Evolutionary conservation across 2,888 invertebrate genomes (phyloP), one percentile per base, ranked within the genome.

Genomic region (Capitulum mitella): DNA sequence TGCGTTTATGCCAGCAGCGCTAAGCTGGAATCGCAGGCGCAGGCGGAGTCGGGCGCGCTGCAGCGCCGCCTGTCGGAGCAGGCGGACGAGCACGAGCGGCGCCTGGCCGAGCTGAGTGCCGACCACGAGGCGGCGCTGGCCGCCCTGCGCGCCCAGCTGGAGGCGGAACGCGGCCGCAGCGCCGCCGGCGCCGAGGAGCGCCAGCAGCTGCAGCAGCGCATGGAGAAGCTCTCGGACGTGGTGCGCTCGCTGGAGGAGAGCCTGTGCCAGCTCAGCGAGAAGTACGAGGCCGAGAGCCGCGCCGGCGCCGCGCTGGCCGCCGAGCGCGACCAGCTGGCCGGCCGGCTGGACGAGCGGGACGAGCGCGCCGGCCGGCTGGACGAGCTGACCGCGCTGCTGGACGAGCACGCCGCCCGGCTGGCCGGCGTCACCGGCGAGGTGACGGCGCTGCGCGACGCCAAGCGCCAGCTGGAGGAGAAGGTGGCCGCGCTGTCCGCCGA

Each of bases 401-500:
- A 64, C 16, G 34, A 12, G 34, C 32, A 34, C 64, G 64, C 64
- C 3, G 64, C 64, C 14, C 64, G 64, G 64, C 64, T 64, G 34
- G 34, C 14, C 34, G 64, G n/a, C 64, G 32, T 64, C 64, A 64
- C 34, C 16, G 34, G 2, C 34, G 34, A 64, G 64, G 64, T 34
- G 64, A 19, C 16, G 16, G 32, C 34, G 3, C 64, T 64, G 34
- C 14, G 64, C 19, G 10, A 16, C 34, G 64, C 64, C 64, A 64
- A 64, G 34, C 64, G 16, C 14, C 34, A 34, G 34, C 64, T 64
- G 34, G 64, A 64, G 64, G 34, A 64, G 64, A 64, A 64, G 64
- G 64, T 64, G 64, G 64, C 64, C 14, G 64, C 64, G 64, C 64
- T 64, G 58, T 70, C 61, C 51, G 40, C 78, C 78, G 78, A 48